Percentiles rank a stretch among this genome's conserved stretches.
Evolutionary conservation across 23 tunicate species (phyloP).

Genomic region (Halocynthia roretzi): DNA sequence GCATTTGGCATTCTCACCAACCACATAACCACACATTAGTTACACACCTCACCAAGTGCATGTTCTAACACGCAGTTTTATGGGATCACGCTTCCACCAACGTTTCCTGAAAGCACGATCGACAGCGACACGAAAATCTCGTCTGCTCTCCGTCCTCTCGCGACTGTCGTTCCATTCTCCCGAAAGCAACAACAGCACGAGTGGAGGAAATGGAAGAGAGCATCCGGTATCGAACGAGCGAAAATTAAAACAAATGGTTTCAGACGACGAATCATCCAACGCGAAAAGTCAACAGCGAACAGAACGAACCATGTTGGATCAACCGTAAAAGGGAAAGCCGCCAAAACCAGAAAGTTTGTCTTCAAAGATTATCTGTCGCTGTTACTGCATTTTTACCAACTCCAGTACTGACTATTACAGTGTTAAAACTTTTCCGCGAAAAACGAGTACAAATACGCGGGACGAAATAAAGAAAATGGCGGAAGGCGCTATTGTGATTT

Average conservation of each 20-base stretch:
- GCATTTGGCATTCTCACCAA: too few relatives aligned
- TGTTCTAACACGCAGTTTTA: slow-evolving; percentile 16
- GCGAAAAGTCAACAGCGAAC: slow-evolving; percentile 18
- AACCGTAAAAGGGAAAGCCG: too few relatives aligned
- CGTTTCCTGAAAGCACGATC: slow-evolving; percentile 29
- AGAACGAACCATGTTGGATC: slow-evolving; percentile 14
- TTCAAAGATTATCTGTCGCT: too few relatives aligned
- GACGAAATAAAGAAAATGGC: too few relatives aligned
- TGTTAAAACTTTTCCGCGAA: too few relatives aligned
- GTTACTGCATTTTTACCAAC: too few relatives aligned
- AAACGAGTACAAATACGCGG: too few relatives aligned
- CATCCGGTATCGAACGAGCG: background rate
- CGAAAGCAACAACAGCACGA: slow-evolving; percentile 29
- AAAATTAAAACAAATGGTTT: slow-evolving; percentile 10
- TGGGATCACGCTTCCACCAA: slow-evolving; percentile 39
- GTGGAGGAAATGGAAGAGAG: slow-evolving; percentile 6
- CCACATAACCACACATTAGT: background rate
- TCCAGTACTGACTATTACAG: too few relatives aligned
- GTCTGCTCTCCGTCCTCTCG: slow-evolving; percentile 7
- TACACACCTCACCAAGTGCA: background rate
- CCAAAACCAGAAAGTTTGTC: too few relatives aligned
- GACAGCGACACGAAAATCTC: slow-evolving; percentile 29
- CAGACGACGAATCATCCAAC: slow-evolving; percentile 21
- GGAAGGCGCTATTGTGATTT: too few relatives aligned
- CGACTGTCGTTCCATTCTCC: slow-evolving; percentile 14